Evolutionary conservation across 2,797 vertebrate genomes (phyloP).

Genomic region (Pseudocheirus occidentalis): DNA sequence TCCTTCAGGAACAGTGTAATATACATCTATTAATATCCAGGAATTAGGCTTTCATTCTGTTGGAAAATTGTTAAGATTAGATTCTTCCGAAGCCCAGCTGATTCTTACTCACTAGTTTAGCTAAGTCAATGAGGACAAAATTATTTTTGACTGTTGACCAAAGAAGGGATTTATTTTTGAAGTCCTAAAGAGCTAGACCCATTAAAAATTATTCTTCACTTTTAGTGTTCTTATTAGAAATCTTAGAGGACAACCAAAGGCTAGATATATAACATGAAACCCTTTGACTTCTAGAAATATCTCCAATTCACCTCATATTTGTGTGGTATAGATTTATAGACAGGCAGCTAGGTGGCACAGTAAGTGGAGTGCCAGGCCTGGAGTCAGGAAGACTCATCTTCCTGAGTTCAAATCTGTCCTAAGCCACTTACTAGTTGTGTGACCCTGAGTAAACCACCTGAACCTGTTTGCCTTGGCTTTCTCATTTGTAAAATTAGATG

Average conservation of each 20-base stretch:
- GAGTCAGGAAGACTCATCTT: too few species aligned
- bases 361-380: too few species aligned
- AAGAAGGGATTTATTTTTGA: constrained; percentile 39
- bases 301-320: not conserved
- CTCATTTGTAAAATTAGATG: too few species aligned
- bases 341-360: too few species aligned
- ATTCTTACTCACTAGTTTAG: not conserved
- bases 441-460: too few species aligned
- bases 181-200: not conserved
- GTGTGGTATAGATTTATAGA: not conserved
- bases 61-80: not conserved
- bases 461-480: too few species aligned
- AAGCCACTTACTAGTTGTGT: too few species aligned
- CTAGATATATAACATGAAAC: not conserved
- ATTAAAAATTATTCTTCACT: constrained; percentile 33
- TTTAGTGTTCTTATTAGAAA: not conserved
- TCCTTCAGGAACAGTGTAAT: not conserved
- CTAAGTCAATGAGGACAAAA: constrained; percentile 16
- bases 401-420: too few species aligned
- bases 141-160: constrained; percentile 44
- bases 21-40: not conserved
- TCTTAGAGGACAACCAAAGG: constrained; percentile 16
- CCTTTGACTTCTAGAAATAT: not conserved
- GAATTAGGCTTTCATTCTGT: constrained; percentile 37
- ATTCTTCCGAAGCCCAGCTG: not conserved